Base-by-base conservation (phyloP, 2,888 invertebrate genomes). In the Eurois occulta region DNA sequence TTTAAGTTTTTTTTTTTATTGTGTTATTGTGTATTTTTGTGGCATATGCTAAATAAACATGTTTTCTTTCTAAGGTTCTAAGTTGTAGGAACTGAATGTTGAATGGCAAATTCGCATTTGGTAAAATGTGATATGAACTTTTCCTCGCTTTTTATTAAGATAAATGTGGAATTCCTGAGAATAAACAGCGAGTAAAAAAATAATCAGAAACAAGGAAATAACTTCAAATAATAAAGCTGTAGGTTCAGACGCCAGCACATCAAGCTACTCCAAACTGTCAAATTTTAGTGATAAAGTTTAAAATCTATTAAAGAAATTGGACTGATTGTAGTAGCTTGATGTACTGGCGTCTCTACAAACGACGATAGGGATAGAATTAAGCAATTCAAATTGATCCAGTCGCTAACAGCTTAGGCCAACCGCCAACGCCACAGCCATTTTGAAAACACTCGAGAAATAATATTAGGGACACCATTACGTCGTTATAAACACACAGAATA, bases 401-500 rank as follows among this genome's bases (percentile, higher is more conserved):
- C 24, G n/a, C 41, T n/a, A 58, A 52, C 38, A 35, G 28, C 18
- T 16, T 16, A 35, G 48, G 35, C 35, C 13, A 35, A n/a, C 66
- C 18, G 46, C 60, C 24, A 66, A 70, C 35, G 46, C 11, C 11
- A 46, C 64, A 71, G 55, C 28, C 35, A 71, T 72, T 73, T 78
- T 72, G 24, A 72, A 79, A 88, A 74, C 35, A 18, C 38, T 67
- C 48, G 55, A 68, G 16, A 71, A 77, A 73, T 75, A 84, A 87
- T 78, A 74, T 76, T 76, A 76, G 55, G 80, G 52, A 75, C 32
- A 68, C 75, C 83, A 78, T 84, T 79, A 85, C 85, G 77, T 84
- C 81, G 84, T 84, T 84, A 76, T 80, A 87, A 87, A 86, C 88
- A 89, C 84, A 87, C 87, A 87, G 87, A 88, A 91, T 90, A 88